phyloP scores from a whole-genome alignment of 1,140 invertebrate genomes.

The Drosophila sulfurigaster region DNA sequence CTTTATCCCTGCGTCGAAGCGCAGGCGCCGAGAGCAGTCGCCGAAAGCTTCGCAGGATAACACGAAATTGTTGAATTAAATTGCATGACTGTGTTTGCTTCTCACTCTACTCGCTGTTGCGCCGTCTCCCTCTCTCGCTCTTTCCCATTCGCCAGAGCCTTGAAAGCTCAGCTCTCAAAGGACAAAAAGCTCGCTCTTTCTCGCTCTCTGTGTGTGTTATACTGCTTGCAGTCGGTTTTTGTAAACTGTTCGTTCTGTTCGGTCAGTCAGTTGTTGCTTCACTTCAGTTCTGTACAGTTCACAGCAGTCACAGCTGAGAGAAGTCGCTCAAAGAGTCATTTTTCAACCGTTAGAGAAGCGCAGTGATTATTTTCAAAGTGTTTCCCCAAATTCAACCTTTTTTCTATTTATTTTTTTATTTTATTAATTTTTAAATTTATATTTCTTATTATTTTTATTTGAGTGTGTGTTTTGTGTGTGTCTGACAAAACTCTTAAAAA shows the following conservation, averaged over 20 bases:
- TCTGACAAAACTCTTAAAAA: not conserved
- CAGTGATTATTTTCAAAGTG: slow-evolving; percentile 31
- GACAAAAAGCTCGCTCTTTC: slow-evolving; percentile 15
- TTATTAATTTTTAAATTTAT: not conserved
- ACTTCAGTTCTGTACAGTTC: slow-evolving; percentile 70
- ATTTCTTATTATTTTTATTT: not conserved
- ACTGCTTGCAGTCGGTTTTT: slow-evolving; percentile 55
- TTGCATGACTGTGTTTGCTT: not conserved
- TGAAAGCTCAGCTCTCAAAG: slow-evolving; percentile 4
- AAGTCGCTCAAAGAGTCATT: slow-evolving; percentile 19
- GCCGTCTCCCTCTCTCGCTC: not conserved
- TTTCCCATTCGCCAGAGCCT: slow-evolving; percentile 1
- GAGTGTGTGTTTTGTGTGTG: not conserved
- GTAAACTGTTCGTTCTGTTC: slow-evolving; percentile 35
- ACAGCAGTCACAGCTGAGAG: slow-evolving; percentile 34
- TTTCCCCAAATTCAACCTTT: slow-evolving; percentile 13
- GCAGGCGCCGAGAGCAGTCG: slow-evolving; percentile 26
- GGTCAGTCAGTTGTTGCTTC: slow-evolving; percentile 76
- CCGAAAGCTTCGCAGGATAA: slow-evolving; percentile 16
- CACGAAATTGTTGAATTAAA: slow-evolving; percentile 13
- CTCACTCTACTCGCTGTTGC: not conserved
- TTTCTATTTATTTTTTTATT: not conserved
- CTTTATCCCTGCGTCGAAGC: not conserved
- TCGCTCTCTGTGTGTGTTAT: slow-evolving; percentile 43
- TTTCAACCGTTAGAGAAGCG: slow-evolving; percentile 16